Conservation (phyloP, 2,113 vertebrate genomes). For the Melierax canorus region DNA sequence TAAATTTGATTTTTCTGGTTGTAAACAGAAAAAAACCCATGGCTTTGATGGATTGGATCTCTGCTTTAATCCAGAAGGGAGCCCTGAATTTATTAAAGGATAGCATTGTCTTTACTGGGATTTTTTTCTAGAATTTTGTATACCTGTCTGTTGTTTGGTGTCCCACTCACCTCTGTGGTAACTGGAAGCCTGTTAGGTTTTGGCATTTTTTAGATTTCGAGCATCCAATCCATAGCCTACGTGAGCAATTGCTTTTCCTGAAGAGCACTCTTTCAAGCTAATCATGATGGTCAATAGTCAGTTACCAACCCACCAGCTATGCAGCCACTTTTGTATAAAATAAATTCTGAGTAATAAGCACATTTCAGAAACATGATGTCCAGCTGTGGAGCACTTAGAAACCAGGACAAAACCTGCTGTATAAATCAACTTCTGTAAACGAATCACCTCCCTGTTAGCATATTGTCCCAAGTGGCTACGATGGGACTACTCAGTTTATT, state of each 20-base stretch:
- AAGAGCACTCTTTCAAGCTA: neutral
- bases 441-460: accelerated
- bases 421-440: neutral
- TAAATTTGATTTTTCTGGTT: neutral
- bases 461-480: neutral
- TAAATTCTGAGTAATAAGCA: neutral
- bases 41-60: neutral
- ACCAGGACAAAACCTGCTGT: neutral
- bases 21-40: neutral
- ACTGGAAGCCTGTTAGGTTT: neutral
- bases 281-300: neutral
- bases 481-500: neutral
- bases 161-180: neutral
- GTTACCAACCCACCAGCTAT: neutral
- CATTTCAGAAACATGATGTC: neutral
- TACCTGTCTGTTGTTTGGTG: neutral
- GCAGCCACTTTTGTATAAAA: neutral
- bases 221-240: neutral
- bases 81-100: neutral
- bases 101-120: neutral
- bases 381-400: neutral
- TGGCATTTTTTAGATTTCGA: neutral
- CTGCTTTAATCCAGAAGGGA: neutral
- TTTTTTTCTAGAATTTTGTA: neutral
- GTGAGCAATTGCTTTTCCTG: neutral